Base-by-base conservation (phyloP, 1,140 invertebrate genomes). In the Apis mellifera region DNA sequence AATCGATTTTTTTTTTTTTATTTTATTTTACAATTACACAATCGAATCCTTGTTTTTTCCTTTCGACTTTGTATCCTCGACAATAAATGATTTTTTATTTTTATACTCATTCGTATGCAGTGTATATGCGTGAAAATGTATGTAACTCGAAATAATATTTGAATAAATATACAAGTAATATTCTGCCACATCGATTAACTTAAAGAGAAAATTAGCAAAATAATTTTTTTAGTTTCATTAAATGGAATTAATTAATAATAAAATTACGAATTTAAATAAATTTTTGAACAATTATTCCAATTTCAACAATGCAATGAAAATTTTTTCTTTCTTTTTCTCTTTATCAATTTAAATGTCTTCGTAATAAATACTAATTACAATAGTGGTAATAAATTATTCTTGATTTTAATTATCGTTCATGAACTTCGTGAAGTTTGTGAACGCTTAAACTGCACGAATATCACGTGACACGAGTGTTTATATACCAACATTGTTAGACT, bases 351-450 rank as follows among this genome's bases (percentile, higher is more conserved):
- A 59, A 4, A 0, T 23, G 23, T 26, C 13, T 26, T 42, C 32
- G 5, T 42, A 42, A 42, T 42, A 42, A 42, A 42, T 0, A 42
- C 0, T 42, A 26, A 64, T 13, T 12, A 17, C 17, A 26, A n/a
- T n/a, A 59, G 1, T 72, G 21, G 1, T n/a, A n/a, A 26, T 32
- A 42, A 73, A 23, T 59, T 73, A 73, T 73, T 73, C 19, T 73
- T 32, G 26, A 32, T 21, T 26, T 73, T 73, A 42, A 73, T 73
- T 26, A 48, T 73, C 32, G 71, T 73, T 59, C 26, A 7, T 59
- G 32, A 55, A 74, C 9, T 62, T 75, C 72, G 32, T 9, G 42
- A 32, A 50, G 48, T 74, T 74, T 9, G 4, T 19, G 42, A 19
- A 50, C 42, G 15, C n/a, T n/a, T 62, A 52, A 74, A 74, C 12